Conservation (phyloP, 2,888 invertebrate species). For the Allolobophora icterica region DNA sequence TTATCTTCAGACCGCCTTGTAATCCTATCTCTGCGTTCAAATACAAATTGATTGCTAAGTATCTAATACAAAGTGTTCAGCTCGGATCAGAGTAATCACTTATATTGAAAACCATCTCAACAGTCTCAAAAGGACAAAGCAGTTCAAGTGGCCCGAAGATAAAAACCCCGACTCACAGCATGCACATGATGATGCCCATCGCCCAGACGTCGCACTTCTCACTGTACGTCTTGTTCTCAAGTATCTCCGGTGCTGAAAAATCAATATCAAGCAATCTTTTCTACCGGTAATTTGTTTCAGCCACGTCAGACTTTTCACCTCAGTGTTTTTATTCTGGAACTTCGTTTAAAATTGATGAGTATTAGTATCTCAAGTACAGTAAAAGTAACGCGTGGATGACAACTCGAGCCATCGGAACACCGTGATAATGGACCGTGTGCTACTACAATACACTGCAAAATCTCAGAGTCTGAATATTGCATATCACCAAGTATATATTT, state of each 20-base stretch:
- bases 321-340: no score
- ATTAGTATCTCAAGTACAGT: no score
- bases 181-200: conserved; percentile 70
- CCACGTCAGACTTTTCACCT: no score
- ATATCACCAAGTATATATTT: no score
- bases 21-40: conserved; percentile 17
- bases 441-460: no score
- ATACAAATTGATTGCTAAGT: not conserved
- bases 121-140: not conserved
- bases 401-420: no score
- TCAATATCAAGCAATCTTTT: not conserved
- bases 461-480: no score
- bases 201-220: conserved; percentile 73
- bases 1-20: conserved; percentile 3
- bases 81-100: not conserved
- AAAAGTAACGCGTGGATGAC: no score
- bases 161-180: conserved; percentile 60
- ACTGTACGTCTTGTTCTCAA: conserved; percentile 69
- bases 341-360: no score
- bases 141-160: not conserved
- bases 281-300: not conserved
- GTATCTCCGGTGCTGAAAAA: conserved; percentile 70
- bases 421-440: no score
- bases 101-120: not conserved
- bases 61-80: not conserved